Percentiles rank a stretch among this genome's conserved stretches.
Conservation (phyloP, 2,797 vertebrate species). For the Oryzias dopingdopingensis region DNA sequence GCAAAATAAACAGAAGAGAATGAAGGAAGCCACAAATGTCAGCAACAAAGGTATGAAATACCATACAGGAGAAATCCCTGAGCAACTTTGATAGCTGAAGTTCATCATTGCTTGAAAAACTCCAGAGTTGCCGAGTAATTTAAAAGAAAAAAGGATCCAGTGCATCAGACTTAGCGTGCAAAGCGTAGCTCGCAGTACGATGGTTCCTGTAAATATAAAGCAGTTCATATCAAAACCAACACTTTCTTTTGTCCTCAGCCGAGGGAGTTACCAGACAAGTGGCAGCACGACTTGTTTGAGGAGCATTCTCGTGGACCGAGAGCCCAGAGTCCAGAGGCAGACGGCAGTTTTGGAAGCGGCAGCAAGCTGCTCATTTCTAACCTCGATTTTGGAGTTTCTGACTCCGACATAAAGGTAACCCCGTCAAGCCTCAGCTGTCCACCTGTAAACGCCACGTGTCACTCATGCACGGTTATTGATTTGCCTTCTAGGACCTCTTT, state of each 20-base stretch:
- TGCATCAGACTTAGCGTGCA: not conserved
- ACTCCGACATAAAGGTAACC: constrained; percentile 87
- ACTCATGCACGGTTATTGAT: not conserved
- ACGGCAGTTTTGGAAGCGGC: constrained; percentile 70
- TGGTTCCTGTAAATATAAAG: too few relatives aligned
- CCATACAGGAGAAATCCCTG: too few relatives aligned
- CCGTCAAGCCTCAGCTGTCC: not conserved
- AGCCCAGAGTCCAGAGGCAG: constrained; percentile 34
- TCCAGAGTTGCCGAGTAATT: too few relatives aligned
- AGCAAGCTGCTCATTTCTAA: constrained; percentile 91
- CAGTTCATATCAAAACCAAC: not conserved
- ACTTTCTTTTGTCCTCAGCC: constrained; percentile 73
- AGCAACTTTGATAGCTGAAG: too few relatives aligned
- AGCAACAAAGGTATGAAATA: too few relatives aligned
- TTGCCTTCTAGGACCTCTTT: constrained; percentile 82
- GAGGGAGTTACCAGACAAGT: constrained; percentile 90
- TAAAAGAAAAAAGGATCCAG: too few relatives aligned
- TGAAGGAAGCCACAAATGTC: too few relatives aligned
- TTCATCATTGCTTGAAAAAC: too few relatives aligned
- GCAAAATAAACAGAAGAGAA: too few relatives aligned
- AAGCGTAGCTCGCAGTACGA: too few relatives aligned
- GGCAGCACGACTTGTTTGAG: constrained; percentile 92
- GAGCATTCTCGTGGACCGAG: constrained; percentile 68
- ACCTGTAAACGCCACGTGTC: too few relatives aligned
- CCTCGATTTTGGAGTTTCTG: constrained; percentile 91